Conservation (phyloP, 2,113 vertebrate genomes). For the Smithornis capensis region DNA sequence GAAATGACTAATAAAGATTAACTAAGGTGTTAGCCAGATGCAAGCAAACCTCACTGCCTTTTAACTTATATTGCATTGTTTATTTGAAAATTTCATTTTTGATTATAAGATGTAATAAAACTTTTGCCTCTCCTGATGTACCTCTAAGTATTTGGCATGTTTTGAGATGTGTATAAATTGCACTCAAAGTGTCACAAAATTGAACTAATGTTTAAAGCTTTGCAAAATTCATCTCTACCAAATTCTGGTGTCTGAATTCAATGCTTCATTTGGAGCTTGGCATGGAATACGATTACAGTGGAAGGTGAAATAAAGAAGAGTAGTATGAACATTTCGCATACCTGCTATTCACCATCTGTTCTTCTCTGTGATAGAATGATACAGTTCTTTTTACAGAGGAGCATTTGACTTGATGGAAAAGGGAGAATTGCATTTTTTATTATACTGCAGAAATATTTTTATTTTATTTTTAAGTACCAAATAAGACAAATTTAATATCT, state of each 20-base stretch:
- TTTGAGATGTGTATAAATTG: neutral
- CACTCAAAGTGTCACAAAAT: conserved; percentile 14
- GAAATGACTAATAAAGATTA: conserved; percentile 22
- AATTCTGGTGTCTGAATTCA: conserved; percentile 40
- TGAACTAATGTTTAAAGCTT: conserved; percentile 22
- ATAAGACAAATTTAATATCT: neutral
- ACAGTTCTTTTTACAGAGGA: neutral
- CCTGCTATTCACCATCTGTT: conserved; percentile 68
- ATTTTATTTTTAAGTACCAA: neutral
- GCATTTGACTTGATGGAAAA: neutral
- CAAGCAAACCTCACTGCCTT: neutral
- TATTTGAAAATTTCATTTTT: neutral
- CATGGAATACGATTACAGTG: conserved; percentile 40
- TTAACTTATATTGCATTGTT: neutral
- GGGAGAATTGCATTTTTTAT: neutral
- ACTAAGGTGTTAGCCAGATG: neutral
- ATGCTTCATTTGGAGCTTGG: conserved; percentile 37
- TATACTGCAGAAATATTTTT: neutral
- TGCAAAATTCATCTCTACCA: conserved; percentile 27
- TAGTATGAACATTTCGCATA: conserved; percentile 50
- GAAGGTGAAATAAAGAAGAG: conserved; percentile 60
- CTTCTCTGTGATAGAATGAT: conserved; percentile 30
- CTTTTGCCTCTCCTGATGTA: neutral
- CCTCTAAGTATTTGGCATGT: neutral
- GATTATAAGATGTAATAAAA: neutral